These are phyloP conservation scores for Gymnoscopelus braueri DNA, from an alignment of 2,797 vertebrate species.

Conservation along the genomic window DNA sequence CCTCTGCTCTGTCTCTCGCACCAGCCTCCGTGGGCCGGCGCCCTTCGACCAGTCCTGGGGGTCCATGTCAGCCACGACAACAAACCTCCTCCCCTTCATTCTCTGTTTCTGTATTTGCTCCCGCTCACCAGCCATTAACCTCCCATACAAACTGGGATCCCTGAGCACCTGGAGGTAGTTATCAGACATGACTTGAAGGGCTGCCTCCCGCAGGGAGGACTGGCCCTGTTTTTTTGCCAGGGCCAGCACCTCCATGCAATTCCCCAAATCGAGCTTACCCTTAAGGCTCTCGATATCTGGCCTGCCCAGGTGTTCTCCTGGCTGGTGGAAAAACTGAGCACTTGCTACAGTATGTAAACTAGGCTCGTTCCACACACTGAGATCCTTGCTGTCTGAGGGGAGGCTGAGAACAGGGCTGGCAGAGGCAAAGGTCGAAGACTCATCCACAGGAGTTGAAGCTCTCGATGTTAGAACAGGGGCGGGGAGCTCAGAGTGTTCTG, in stretches of 20 bases:
- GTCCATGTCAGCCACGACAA: constrained; percentile 87
- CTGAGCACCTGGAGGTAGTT: constrained; percentile 92
- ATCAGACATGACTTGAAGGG: constrained; percentile 90
- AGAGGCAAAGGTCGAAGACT: constrained; percentile 3
- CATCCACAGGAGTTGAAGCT: background rate
- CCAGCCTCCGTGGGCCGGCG: constrained; percentile 26
- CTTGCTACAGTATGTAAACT: constrained; percentile 58
- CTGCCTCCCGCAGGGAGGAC: constrained; percentile 76
- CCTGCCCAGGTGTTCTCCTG: constrained; percentile 41
- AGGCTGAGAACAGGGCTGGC: constrained; percentile 27
- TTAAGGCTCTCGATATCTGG: constrained; percentile 70
- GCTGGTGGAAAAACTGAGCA: constrained; percentile 67
- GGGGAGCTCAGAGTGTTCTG: constrained; percentile 77
- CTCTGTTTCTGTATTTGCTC: constrained; percentile 85
- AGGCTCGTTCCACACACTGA: constrained; percentile 18
- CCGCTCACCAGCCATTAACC: constrained; percentile 85
- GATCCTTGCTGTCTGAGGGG: constrained; percentile 35
- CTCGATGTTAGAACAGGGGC: constrained; percentile 57
- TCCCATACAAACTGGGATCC: constrained; percentile 83
- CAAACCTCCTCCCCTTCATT: constrained; percentile 76
- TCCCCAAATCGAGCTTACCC: constrained; percentile 86
- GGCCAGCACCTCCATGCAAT: constrained; percentile 86
- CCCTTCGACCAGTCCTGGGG: constrained; percentile 71
- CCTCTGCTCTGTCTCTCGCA: constrained; percentile 35
- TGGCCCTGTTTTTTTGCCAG: constrained; percentile 86